phyloP scores from a whole-genome alignment of 2,888 invertebrate species.

The Pinctada fucata region DNA sequence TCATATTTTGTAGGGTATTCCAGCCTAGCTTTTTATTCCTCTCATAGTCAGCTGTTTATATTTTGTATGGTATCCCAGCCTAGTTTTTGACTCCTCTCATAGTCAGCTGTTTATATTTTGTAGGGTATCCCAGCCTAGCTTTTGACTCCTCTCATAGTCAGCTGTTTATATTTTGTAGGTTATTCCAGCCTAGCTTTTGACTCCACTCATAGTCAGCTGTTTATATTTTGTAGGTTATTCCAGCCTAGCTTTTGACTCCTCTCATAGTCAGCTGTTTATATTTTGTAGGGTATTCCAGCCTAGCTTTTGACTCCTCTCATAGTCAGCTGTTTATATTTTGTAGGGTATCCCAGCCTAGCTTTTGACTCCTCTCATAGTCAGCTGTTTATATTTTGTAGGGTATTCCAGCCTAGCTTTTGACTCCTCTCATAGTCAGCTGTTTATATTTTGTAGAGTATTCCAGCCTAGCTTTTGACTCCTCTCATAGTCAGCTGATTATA shows the following conservation, averaged over 20 bases:
- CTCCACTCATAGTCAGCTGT: background rate
- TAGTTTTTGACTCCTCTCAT: background rate
- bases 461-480: background rate
- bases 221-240: background rate
- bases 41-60: background rate
- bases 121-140: background rate
- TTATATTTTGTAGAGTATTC: background rate
- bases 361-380: background rate
- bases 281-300: background rate
- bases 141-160: background rate
- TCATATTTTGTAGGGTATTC: background rate
- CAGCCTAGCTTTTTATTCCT: background rate
- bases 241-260: background rate
- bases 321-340: background rate
- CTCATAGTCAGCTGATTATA: background rate
- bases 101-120: background rate
- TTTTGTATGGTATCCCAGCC: background rate
- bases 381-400: background rate
- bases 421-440: background rate
- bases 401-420: background rate
- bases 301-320: background rate
- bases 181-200: background rate
- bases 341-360: background rate
- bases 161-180: background rate
- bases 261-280: background rate